Evolutionary conservation across 2,888 invertebrate species (phyloP).

Genomic region (Tenthredo notha): DNA sequence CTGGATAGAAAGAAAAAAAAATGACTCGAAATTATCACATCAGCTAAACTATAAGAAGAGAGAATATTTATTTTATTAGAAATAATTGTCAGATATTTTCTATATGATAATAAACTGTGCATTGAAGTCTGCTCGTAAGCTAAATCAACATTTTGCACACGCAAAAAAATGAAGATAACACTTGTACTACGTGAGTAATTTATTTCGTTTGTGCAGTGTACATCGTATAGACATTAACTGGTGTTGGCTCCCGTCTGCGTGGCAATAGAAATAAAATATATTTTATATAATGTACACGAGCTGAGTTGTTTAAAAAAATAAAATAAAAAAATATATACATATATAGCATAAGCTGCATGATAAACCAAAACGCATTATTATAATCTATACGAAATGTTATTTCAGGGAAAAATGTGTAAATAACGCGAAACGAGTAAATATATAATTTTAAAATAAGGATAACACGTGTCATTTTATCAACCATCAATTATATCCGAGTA

Average conservation of each 20-base stretch:
- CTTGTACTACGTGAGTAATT: background rate
- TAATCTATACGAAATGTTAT: background rate
- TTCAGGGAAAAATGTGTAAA: background rate
- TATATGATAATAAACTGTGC: background rate
- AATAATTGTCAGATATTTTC: background rate
- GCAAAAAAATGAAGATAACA: background rate
- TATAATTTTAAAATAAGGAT: background rate
- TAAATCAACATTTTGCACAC: constrained; percentile 1
- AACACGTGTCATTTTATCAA: background rate
- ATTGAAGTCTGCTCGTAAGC: background rate
- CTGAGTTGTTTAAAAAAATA: background rate
- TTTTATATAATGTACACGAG: background rate
- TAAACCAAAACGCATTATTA: background rate
- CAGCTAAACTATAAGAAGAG: background rate
- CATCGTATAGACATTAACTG: background rate
- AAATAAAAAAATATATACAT: background rate
- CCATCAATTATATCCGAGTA: background rate
- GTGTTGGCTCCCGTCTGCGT: background rate
- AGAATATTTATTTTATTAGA: background rate
- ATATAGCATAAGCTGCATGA: background rate
- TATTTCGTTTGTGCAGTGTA: background rate
- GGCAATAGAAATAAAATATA: background rate
- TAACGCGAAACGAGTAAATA: background rate
- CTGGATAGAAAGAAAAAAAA: background rate
- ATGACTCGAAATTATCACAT: background rate